Conservation (phyloP, 2,113 vertebrate genomes). For the Phrynosoma platyrhinos region DNA sequence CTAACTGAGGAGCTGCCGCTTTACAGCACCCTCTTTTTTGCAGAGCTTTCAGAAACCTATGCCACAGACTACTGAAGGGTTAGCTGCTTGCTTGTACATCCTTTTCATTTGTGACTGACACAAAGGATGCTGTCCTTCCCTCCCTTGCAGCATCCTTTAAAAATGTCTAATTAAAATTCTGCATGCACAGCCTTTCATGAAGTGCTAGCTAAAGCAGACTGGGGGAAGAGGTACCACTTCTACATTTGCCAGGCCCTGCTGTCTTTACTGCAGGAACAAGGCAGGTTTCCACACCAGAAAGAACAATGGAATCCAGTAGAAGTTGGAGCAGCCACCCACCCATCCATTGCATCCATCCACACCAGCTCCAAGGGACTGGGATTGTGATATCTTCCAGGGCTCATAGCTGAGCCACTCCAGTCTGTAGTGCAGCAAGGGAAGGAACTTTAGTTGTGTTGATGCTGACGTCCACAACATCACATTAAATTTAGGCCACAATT, state of each 20-base stretch:
- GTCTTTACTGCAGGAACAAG: not conserved
- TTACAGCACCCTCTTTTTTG: conserved; percentile 33
- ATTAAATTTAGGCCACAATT: not conserved
- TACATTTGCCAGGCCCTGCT: not conserved
- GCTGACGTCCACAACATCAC: too few relatives aligned
- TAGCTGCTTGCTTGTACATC: not conserved
- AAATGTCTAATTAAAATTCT: conserved; percentile 11
- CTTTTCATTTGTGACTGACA: not conserved
- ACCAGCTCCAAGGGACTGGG: too few relatives aligned
- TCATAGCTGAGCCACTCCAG: too few relatives aligned
- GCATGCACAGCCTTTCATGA: not conserved
- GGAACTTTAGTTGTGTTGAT: too few relatives aligned
- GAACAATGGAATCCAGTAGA: too few relatives aligned
- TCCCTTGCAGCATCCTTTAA: conserved; percentile 8
- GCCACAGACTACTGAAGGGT: not conserved
- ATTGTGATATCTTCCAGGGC: too few relatives aligned
- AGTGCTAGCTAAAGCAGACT: not conserved
- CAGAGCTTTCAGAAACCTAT: conserved; percentile 25
- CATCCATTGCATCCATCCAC: too few relatives aligned
- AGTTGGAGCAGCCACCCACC: too few relatives aligned
- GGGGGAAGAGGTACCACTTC: not conserved
- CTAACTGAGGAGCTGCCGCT: conserved; percentile 15
- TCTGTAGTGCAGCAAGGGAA: too few relatives aligned
- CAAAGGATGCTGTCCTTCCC: not conserved
- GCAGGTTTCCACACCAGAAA: too few relatives aligned